A percentile compares a stretch with the other conserved stretches of the same genome.
Evolutionary conservation across 2,888 invertebrate genomes (phyloP).

Genomic region (Amblyjoppa fuscipennis): DNA sequence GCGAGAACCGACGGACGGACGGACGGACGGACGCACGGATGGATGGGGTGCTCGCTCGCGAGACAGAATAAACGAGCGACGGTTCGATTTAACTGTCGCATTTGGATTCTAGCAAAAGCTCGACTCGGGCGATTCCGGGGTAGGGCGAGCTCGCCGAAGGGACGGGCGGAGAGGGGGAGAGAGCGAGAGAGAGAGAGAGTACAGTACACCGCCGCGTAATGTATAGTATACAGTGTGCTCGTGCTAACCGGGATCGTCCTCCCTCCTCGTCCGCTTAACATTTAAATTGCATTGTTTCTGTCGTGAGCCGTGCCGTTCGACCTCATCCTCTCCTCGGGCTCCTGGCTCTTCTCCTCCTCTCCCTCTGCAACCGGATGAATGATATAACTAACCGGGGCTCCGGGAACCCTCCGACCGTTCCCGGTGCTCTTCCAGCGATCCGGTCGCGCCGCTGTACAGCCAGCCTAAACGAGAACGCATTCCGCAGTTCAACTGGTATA

Average conservation of each 20-base stretch:
- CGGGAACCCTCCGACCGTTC: constrained; percentile 49
- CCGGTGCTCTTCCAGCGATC: constrained; percentile 54
- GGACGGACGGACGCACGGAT: constrained; percentile 46
- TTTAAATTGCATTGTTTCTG: constrained; percentile 82
- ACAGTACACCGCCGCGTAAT: constrained; percentile 55
- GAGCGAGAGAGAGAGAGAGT: constrained; percentile 8
- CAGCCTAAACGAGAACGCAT: constrained; percentile 68
- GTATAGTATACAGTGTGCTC: constrained; percentile 59
- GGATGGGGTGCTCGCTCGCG: constrained; percentile 65
- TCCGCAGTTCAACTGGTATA: constrained; percentile 64
- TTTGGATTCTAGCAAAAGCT: constrained; percentile 76
- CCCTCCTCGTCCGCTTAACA: constrained; percentile 77
- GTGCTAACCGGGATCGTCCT: constrained; percentile 65
- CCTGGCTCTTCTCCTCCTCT: constrained; percentile 37
- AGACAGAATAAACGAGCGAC: constrained; percentile 78
- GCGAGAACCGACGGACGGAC: constrained; percentile 8
- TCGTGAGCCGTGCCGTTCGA: constrained; percentile 75
- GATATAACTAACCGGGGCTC: constrained; percentile 71
- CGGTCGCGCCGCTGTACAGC: constrained; percentile 50
- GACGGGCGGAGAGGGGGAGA: not conserved
- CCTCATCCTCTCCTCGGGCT: constrained; percentile 62
- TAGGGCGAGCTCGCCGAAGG: constrained; percentile 17
- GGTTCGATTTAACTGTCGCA: constrained; percentile 81
- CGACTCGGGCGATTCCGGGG: constrained; percentile 45
- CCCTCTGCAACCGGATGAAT: constrained; percentile 69